Evolutionary conservation across 1,140 invertebrate species (phyloP).

Genomic region (Danaus melanippus): DNA sequence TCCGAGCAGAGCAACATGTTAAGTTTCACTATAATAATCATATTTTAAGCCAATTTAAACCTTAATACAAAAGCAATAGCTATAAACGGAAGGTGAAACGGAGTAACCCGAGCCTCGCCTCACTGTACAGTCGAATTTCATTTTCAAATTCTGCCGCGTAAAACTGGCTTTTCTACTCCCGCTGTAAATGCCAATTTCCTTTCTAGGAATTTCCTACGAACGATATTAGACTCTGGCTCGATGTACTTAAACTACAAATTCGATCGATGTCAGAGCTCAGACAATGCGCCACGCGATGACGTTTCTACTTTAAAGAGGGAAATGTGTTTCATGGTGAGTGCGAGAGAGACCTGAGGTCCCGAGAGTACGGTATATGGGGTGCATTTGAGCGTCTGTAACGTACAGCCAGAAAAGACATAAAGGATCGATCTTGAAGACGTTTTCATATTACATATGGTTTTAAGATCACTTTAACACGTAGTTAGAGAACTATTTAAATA

Average conservation of each 20-base stretch:
- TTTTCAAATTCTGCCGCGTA: constrained; percentile 64
- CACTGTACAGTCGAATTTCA: constrained; percentile 48
- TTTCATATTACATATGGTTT: constrained; percentile 27
- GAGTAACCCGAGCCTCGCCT: constrained; percentile 32
- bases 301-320: constrained; percentile 45
- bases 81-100: constrained; percentile 5
- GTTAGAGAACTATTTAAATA: background rate
- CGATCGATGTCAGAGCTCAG: constrained; percentile 27
- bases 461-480: background rate
- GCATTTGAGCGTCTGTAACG: constrained; percentile 54
- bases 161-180: constrained; percentile 67
- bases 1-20: constrained; percentile 39
- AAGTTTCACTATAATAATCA: constrained; percentile 24
- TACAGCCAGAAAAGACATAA: constrained; percentile 48
- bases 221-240: constrained; percentile 32
- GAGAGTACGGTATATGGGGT: constrained; percentile 54
- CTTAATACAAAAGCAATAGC: constrained; percentile 18
- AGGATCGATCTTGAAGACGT: constrained; percentile 66
- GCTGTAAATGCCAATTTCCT: constrained; percentile 70
- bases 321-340: constrained; percentile 23
- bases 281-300: constrained; percentile 70
- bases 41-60: constrained; percentile 19
- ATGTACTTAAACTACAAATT: constrained; percentile 28
- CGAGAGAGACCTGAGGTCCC: constrained; percentile 32
- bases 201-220: constrained; percentile 30